Evolutionary conservation across 2,113 vertebrate genomes (phyloP), one percentile per base, ranked within the genome.

Genomic region (Hiodon tergisus): DNA sequence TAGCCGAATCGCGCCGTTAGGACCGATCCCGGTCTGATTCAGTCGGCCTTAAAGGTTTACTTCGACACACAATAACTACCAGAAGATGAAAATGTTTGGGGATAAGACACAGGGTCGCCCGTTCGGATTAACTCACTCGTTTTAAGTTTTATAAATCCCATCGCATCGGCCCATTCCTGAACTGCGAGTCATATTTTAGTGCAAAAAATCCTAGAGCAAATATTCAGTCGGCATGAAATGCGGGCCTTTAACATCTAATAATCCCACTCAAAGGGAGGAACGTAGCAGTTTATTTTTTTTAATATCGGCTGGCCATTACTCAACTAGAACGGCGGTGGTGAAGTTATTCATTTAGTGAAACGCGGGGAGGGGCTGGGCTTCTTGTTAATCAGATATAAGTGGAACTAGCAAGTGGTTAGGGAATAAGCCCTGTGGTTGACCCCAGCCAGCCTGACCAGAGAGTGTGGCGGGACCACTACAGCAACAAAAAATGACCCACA

Each of bases 1-100:
- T 50, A 55, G 51, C 4, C 4, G 68, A n/a, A 75, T 48, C 54
- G 6, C 13, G 13, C 57, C 53, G 58, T 57, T 46, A 66, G 46
- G 53, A 57, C 55, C 14, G 50, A 75, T 67, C 54, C n/a, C 60
- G n/a, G 13, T 66, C 53, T 74, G 16, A 67, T 57, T 48, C 62
- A 47, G 52, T 65, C 17, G 6, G 14, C 51, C 46, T 59, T 67
- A 50, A 66, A 66, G 48, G 4, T 9, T 66, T 66, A 14, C 13
- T 48, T 66, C 6, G 8, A 47, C 4, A 47, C 63, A 47, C 5
- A 31, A 16, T 11, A 11, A 47, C 31, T 47, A 16, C 63, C 48
- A 17, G 61, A 63, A 7, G 16, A 14, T 14, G 6, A 62, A 14
- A 62, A 3, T 5, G 14, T 62, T 57, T 62, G 14, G 0, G 61